Conservation (phyloP, 53 echinoderm and acorn worm genomes). For the Paelopatides confundens region DNA sequence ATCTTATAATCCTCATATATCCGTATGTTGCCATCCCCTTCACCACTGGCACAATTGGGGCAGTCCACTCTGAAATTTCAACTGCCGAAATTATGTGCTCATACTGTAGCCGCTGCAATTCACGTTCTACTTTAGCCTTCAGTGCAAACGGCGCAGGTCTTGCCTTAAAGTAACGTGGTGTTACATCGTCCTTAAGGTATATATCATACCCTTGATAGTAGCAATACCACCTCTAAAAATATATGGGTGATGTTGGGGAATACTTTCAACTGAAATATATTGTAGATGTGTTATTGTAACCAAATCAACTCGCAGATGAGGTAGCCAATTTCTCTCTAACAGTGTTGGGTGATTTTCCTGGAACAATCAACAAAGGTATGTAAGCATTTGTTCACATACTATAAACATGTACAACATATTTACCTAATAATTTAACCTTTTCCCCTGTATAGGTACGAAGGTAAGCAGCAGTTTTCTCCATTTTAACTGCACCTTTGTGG, state of each 20-base stretch:
- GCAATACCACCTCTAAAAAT: neutral
- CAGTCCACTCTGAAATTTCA: slow-evolving; percentile 64
- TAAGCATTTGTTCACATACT: slow-evolving; percentile 24
- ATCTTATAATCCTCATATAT: slow-evolving; percentile 74
- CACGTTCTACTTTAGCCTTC: slow-evolving; percentile 58
- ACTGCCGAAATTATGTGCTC: slow-evolving; percentile 62
- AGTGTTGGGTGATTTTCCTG: slow-evolving; percentile 22
- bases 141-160: slow-evolving; percentile 64
- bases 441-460: no score
- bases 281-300: neutral
- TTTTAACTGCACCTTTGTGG: neutral
- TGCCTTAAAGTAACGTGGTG: slow-evolving; percentile 61
- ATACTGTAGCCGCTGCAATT: slow-evolving; percentile 50
- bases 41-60: slow-evolving; percentile 65
- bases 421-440: slow-evolving; percentile 1
- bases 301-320: slow-evolving; percentile 40
- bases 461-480: neutral
- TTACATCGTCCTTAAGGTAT: slow-evolving; percentile 47
- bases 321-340: slow-evolving; percentile 41
- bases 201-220: neutral
- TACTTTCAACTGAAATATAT: neutral
- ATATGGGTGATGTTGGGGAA: neutral
- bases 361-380: slow-evolving; percentile 15
- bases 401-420: slow-evolving; percentile 15
- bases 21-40: slow-evolving; percentile 52